Percentiles rank a stretch among this genome's conserved stretches.
These are phyloP conservation scores for Pteromalus puparum DNA, from an alignment of 1,140 invertebrate species.

Conservation along the genomic window DNA sequence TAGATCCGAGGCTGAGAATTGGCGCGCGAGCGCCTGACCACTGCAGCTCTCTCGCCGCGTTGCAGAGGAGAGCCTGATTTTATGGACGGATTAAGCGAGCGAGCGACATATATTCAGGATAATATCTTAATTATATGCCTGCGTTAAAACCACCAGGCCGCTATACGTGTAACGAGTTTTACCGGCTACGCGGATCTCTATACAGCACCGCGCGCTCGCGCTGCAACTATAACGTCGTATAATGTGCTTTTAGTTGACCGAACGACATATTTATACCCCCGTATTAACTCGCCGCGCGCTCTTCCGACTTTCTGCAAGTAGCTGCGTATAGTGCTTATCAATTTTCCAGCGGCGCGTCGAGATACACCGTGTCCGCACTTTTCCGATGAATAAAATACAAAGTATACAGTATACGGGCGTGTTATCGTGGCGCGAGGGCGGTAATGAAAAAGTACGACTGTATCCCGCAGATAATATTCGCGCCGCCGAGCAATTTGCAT, in stretches of 20 bases:
- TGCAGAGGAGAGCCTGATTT: background rate
- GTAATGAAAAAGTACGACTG: background rate
- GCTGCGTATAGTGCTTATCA: too few relatives aligned
- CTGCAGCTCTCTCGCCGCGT: background rate
- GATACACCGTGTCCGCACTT: too few relatives aligned
- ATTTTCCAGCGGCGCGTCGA: too few relatives aligned
- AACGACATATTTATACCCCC: constrained; percentile 22
- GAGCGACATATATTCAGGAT: constrained; percentile 21
- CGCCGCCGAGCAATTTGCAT: constrained; percentile 16
- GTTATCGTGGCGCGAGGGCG: background rate
- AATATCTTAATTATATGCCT: constrained; percentile 38
- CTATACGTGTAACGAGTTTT: background rate
- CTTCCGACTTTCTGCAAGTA: background rate
- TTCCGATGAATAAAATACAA: background rate
- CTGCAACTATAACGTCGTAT: background rate
- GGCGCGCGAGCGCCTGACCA: background rate
- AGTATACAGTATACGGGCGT: too few relatives aligned
- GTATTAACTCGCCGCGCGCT: background rate
- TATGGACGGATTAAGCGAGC: background rate
- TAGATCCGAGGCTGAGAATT: constrained; percentile 2
- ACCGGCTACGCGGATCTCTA: background rate
- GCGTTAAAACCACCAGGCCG: background rate
- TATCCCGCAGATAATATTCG: background rate
- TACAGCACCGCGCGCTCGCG: too few relatives aligned
- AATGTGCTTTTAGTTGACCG: constrained; percentile 24